These are phyloP conservation scores for Drosophila neoperkinsi DNA, from an alignment of 2,888 invertebrate species.

Conservation along the genomic window DNA sequence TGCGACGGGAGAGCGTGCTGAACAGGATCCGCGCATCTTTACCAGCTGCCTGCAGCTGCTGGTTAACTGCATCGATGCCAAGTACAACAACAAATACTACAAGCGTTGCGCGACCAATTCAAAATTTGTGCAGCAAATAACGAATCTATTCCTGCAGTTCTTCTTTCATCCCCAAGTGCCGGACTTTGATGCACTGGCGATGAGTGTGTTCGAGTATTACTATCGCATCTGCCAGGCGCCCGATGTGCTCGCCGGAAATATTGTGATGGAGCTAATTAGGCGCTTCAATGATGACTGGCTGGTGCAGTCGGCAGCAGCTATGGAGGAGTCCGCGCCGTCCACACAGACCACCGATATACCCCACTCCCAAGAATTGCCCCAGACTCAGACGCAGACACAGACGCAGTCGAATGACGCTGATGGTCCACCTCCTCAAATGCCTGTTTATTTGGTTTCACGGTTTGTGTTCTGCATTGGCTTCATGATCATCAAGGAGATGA, in stretches of 20 bases:
- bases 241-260: constrained; percentile 86
- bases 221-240: constrained; percentile 88
- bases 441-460: constrained; percentile 85
- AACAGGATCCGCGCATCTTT: constrained; percentile 82
- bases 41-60: constrained; percentile 82
- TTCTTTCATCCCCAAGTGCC: constrained; percentile 85
- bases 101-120: constrained; percentile 81
- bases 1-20: constrained; percentile 87
- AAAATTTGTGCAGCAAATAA: constrained; percentile 76
- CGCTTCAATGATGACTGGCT: constrained; percentile 85
- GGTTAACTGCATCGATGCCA: constrained; percentile 81
- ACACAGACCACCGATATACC: constrained; percentile 70
- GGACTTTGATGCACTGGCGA: constrained; percentile 86
- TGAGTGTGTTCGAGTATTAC: constrained; percentile 86
- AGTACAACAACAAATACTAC: constrained; percentile 82
- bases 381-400: constrained; percentile 19
- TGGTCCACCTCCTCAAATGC: constrained; percentile 53
- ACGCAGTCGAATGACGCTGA: neutral
- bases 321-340: neutral
- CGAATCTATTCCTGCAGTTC: constrained; percentile 86
- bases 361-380: constrained; percentile 71
- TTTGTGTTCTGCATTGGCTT: constrained; percentile 90
- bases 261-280: constrained; percentile 86
- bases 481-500: constrained; percentile 91
- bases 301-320: constrained; percentile 45